Evolutionary conservation across 2,113 vertebrate genomes (phyloP).

Genomic region (Stegastes partitus): DNA sequence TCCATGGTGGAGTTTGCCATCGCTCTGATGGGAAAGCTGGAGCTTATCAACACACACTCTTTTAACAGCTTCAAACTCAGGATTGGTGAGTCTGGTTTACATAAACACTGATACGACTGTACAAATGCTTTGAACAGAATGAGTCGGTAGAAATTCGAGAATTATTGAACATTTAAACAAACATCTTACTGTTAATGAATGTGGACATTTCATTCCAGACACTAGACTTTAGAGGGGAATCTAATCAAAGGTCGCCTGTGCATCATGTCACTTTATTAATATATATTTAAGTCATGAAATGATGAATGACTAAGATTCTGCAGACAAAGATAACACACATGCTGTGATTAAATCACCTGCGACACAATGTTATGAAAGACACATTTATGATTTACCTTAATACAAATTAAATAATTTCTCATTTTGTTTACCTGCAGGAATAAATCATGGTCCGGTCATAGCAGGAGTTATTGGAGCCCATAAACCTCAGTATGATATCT

Average conservation of each 20-base stretch:
- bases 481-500: conserved; percentile 95
- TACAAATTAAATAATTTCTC: background rate
- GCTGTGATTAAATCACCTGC: no score
- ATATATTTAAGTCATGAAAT: no score
- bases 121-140: no score
- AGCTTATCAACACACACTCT: conserved; percentile 91
- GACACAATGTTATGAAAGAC: background rate
- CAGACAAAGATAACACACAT: no score
- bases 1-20: conserved; percentile 92
- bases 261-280: no score
- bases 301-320: no score
- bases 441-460: conserved; percentile 93
- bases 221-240: no score
- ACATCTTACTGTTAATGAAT: no score
- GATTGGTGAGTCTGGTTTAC: conserved; percentile 83
- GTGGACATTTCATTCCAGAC: background rate
- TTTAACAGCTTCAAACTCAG: conserved; percentile 93
- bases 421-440: conserved; percentile 78
- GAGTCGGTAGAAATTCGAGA: no score
- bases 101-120: no score
- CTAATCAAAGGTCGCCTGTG: no score
- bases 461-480: conserved; percentile 93
- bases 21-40: conserved; percentile 88
- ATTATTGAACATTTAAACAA: no score
- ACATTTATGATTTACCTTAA: background rate